Evolutionary conservation across 1,140 invertebrate species (phyloP).

Genomic region (Drosophila neocordata): DNA sequence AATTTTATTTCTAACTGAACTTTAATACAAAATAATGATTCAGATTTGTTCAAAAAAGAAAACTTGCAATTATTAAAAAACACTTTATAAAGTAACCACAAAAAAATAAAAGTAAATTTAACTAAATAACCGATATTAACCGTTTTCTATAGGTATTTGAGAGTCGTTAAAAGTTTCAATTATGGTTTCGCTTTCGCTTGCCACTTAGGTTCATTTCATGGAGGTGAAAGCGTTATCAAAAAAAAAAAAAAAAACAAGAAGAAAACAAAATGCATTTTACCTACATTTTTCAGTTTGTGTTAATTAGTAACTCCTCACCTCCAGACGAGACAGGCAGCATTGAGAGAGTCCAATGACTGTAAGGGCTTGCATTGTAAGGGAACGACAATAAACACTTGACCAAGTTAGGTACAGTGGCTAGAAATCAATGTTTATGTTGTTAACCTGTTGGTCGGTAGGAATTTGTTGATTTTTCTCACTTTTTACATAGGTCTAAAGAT

Average conservation of each 20-base stretch:
- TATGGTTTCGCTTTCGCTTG: not conserved
- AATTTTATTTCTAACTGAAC: not conserved
- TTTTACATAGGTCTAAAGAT: not conserved
- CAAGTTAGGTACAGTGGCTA: conserved; percentile 3
- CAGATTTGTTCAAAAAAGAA: too few relatives aligned
- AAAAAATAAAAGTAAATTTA: too few relatives aligned
- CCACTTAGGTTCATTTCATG: not conserved
- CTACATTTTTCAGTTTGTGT: not conserved
- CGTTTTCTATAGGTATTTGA: not conserved
- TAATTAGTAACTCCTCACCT: conserved; percentile 4
- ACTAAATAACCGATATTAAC: not conserved
- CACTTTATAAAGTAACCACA: too few relatives aligned
- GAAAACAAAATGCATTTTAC: conserved; percentile 5
- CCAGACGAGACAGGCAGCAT: not conserved
- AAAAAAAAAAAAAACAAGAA: too few relatives aligned
- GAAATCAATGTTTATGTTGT: conserved; percentile 32
- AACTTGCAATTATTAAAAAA: too few relatives aligned
- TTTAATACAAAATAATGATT: too few relatives aligned
- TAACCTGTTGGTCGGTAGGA: conserved; percentile 35
- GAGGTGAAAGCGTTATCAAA: conserved; percentile 7
- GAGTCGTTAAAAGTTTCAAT: not conserved
- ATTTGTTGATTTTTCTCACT: conserved; percentile 64
- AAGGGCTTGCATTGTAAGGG: conserved; percentile 37
- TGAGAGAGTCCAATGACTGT: conserved; percentile 13
- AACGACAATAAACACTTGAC: conserved; percentile 16